Percentiles rank a stretch among this genome's conserved stretches.
Evolutionary conservation across 1,140 invertebrate genomes (phyloP).

Genomic region (Diorhabda sublineata): DNA sequence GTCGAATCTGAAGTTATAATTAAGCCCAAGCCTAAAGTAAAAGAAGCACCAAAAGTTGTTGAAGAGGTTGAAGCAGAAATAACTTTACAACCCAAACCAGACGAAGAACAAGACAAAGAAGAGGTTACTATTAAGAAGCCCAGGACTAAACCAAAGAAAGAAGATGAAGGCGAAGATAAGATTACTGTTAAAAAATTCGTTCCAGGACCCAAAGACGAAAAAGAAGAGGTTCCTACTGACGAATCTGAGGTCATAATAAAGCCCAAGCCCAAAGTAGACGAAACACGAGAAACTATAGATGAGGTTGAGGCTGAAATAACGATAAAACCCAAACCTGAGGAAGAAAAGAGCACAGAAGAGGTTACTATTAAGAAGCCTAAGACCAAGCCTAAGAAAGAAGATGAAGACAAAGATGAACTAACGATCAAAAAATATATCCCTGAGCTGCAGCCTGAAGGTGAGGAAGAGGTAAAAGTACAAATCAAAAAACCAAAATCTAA

Average conservation of each 20-base stretch:
- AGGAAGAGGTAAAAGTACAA: slow-evolving; percentile 36
- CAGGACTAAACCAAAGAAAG: slow-evolving; percentile 35
- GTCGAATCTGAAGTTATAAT: slow-evolving; percentile 27
- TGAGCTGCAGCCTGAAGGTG: slow-evolving; percentile 25
- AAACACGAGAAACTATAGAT: neutral
- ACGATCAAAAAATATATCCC: slow-evolving; percentile 53
- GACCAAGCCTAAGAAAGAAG: slow-evolving; percentile 45
- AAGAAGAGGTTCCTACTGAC: slow-evolving; percentile 29
- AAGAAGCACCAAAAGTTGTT: slow-evolving; percentile 24
- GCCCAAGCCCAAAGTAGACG: slow-evolving; percentile 16
- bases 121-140: slow-evolving; percentile 45
- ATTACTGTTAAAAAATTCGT: slow-evolving; percentile 32
- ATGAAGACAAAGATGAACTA: slow-evolving; percentile 51
- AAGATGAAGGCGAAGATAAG: slow-evolving; percentile 27
- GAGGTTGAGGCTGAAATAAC: slow-evolving; percentile 32
- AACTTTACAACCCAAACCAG: slow-evolving; percentile 22
- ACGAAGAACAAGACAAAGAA: slow-evolving; percentile 37
- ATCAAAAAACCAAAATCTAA: slow-evolving; percentile 44
- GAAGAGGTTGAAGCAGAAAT: slow-evolving; percentile 27
- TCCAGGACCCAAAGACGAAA: slow-evolving; percentile 18
- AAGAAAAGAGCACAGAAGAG: slow-evolving; percentile 5
- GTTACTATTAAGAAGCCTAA: slow-evolving; percentile 13
- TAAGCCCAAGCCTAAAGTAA: slow-evolving; percentile 15
- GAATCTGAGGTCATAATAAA: slow-evolving; percentile 31
- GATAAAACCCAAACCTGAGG: slow-evolving; percentile 9